These are phyloP conservation scores for Clavelina lepadiformis DNA, from an alignment of 23 tunicate genomes.

Conservation along the genomic window DNA sequence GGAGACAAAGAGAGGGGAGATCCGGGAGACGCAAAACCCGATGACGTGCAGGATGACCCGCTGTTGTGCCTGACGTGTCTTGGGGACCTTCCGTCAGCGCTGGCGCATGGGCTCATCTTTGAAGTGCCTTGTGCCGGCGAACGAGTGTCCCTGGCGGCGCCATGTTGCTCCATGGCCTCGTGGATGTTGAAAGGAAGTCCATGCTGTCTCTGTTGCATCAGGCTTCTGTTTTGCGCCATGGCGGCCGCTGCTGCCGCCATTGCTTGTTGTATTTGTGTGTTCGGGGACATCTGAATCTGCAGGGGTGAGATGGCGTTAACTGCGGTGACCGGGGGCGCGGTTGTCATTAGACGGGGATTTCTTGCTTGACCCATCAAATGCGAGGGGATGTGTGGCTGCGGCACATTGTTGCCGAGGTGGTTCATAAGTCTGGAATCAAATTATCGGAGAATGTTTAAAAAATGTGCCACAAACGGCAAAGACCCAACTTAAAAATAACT, in stretches of 20 bases:
- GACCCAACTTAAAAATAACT: neutral
- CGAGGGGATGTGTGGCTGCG: slow-evolving; percentile 31
- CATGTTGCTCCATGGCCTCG: neutral
- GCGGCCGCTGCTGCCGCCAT: slow-evolving; percentile 85
- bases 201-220: neutral
- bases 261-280: slow-evolving; percentile 66
- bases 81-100: no score
- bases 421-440: slow-evolving; percentile 49
- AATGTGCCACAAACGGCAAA: neutral
- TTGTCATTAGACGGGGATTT: slow-evolving; percentile 57
- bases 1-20: slow-evolving; percentile 12
- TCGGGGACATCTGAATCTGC: slow-evolving; percentile 65
- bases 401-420: slow-evolving; percentile 59
- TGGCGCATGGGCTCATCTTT: no score
- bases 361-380: slow-evolving; percentile 14
- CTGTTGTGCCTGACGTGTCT: slow-evolving; percentile 31
- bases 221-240: slow-evolving; percentile 31
- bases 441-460: neutral
- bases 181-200: neutral
- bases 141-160: neutral
- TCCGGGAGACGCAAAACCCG: slow-evolving; percentile 44
- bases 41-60: slow-evolving; percentile 46
- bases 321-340: slow-evolving; percentile 52
- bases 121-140: neutral
- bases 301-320: slow-evolving; percentile 43